These are phyloP conservation scores for Hybos culiciformis DNA, from an alignment of 2,888 invertebrate genomes.

Conservation along the genomic window DNA sequence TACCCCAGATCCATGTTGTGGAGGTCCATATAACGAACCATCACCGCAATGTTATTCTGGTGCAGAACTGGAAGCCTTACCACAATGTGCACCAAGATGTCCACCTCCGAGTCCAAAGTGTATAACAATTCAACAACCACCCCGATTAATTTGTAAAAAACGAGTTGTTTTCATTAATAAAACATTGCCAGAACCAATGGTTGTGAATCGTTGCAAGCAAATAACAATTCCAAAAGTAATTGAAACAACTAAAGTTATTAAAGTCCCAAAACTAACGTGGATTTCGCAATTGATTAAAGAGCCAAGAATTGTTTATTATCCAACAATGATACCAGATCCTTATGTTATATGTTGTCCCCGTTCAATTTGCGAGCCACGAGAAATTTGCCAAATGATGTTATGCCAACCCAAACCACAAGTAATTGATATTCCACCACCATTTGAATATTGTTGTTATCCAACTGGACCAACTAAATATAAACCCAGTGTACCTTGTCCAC, in stretches of 20 bases:
- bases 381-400: slow-evolving; percentile 29
- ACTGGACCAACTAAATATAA: slow-evolving; percentile 27
- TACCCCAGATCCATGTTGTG: slow-evolving; percentile 29
- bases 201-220: slow-evolving; percentile 27
- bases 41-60: slow-evolving; percentile 28
- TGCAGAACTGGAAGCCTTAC: slow-evolving; percentile 26
- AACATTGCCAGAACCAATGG: slow-evolving; percentile 27
- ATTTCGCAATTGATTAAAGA: slow-evolving; percentile 30
- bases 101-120: slow-evolving; percentile 28
- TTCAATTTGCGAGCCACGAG: slow-evolving; percentile 27
- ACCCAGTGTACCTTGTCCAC: slow-evolving; percentile 25
- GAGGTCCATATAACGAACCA: slow-evolving; percentile 17
- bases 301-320: slow-evolving; percentile 28
- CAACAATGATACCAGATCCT: slow-evolving; percentile 28
- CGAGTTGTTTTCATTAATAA: slow-evolving; percentile 30
- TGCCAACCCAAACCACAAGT: slow-evolving; percentile 32
- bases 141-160: slow-evolving; percentile 28
- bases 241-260: slow-evolving; percentile 27
- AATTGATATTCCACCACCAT: slow-evolving; percentile 29
- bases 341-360: slow-evolving; percentile 30
- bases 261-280: slow-evolving; percentile 28
- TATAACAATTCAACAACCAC: slow-evolving; percentile 30
- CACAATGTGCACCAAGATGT: slow-evolving; percentile 27
- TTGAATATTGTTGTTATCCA: slow-evolving; percentile 29
- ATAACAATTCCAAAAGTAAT: slow-evolving; percentile 29